Conservation (phyloP, 2,797 vertebrate species). For the Knipowitschia caucasica region DNA sequence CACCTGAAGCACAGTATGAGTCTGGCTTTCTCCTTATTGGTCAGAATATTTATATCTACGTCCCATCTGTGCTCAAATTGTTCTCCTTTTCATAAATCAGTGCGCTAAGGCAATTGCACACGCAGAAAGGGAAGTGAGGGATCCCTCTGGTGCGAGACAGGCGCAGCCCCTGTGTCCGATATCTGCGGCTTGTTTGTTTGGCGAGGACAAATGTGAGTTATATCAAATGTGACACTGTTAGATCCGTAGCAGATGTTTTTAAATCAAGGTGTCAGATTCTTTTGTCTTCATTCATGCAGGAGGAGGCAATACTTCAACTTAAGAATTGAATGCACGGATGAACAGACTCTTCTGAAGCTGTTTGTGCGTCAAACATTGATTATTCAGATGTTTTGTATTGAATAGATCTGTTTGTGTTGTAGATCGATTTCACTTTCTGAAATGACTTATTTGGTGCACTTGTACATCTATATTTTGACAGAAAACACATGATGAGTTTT, state of each 20-base stretch:
- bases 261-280: constrained; percentile 47
- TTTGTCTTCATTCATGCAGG: constrained; percentile 28
- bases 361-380: too few relatives aligned
- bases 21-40: constrained; percentile 48
- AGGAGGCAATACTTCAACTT: too few relatives aligned
- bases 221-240: constrained; percentile 50
- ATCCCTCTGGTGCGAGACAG: constrained; percentile 46
- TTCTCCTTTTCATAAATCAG: constrained; percentile 76
- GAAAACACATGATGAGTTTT: too few relatives aligned
- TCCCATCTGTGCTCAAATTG: constrained; percentile 68
- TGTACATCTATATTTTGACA: too few relatives aligned
- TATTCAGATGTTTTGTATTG: too few relatives aligned
- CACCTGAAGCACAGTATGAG: constrained; percentile 36
- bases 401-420: too few relatives aligned
- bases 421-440: too few relatives aligned
- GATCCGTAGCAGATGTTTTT: constrained; percentile 48
- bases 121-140: constrained; percentile 50
- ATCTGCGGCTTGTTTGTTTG: constrained; percentile 57
- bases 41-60: constrained; percentile 72
- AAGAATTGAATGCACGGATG: too few relatives aligned
- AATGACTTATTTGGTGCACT: too few relatives aligned
- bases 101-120: constrained; percentile 76
- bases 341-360: too few relatives aligned
- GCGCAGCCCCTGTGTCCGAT: constrained; percentile 52
- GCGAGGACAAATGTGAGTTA: constrained; percentile 50